phyloP scores from a whole-genome alignment of 2,113 vertebrate species.

The Excalfactoria chinensis region DNA sequence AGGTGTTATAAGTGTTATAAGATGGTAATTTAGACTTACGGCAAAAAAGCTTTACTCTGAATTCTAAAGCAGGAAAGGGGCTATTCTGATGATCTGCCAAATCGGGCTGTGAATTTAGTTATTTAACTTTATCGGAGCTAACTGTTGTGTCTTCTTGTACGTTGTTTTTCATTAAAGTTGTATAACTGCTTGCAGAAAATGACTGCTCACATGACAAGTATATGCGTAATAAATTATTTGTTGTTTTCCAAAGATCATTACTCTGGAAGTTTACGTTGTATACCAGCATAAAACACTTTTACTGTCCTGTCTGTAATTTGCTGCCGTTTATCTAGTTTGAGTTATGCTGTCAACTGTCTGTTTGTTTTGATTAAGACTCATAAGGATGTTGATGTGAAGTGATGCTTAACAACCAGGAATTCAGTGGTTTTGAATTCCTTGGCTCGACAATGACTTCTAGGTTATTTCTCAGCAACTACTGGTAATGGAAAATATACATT shows the following conservation, averaged over 20 bases:
- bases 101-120: not conserved
- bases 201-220: not conserved
- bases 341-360: not conserved
- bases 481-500: not conserved
- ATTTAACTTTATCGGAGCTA: not conserved
- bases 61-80: not conserved
- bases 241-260: not conserved
- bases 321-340: not conserved
- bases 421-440: not conserved
- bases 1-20: no score
- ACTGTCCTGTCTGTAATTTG: not conserved
- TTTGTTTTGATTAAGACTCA: not conserved
- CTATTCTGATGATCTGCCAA: not conserved
- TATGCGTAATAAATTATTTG: not conserved
- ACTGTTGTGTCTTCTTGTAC: not conserved
- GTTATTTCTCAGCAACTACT: not conserved
- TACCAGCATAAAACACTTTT: not conserved
- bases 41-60: not conserved
- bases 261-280: not conserved
- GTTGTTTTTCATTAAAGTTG: not conserved
- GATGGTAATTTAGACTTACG: not conserved
- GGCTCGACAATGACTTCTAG: not conserved
- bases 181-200: not conserved
- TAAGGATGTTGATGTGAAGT: accelerated
- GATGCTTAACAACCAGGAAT: accelerated